phyloP scores from a whole-genome alignment of 2,797 vertebrate genomes.

The Cuculus canorus region DNA sequence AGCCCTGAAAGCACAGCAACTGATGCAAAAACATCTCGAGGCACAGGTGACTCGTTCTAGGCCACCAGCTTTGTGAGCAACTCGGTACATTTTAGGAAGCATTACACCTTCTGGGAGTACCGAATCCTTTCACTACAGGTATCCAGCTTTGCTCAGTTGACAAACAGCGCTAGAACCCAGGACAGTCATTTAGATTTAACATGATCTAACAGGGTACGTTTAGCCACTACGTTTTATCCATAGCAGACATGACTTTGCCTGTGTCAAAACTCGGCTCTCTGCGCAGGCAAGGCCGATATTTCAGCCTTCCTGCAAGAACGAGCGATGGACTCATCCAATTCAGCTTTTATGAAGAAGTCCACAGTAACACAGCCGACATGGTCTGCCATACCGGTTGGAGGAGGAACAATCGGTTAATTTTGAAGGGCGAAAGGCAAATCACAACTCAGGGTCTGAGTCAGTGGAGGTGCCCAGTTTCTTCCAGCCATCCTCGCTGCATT shows the following conservation, averaged over 20 bases:
- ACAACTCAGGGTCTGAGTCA: slow-evolving; percentile 45
- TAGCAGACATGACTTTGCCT: slow-evolving; percentile 56
- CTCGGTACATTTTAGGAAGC: not conserved
- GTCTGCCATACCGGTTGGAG: slow-evolving; percentile 63
- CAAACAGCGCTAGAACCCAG: slow-evolving; percentile 60
- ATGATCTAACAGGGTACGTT: slow-evolving; percentile 53
- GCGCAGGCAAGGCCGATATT: slow-evolving; percentile 64
- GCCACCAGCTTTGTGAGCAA: not conserved
- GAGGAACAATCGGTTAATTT: slow-evolving; percentile 57
- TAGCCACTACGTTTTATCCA: slow-evolving; percentile 35
- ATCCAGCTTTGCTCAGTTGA: slow-evolving; percentile 67
- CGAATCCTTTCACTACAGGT: slow-evolving; percentile 55
- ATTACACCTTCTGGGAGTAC: slow-evolving; percentile 24
- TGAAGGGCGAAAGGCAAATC: slow-evolving; percentile 59
- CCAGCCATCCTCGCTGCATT: slow-evolving; percentile 55
- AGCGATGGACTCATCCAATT: slow-evolving; percentile 70
- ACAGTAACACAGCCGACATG: slow-evolving; percentile 67
- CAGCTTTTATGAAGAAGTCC: slow-evolving; percentile 70
- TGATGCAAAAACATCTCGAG: not conserved
- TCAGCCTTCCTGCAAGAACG: slow-evolving; percentile 67
- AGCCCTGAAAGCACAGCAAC: slow-evolving; percentile 47
- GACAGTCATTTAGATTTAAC: not conserved
- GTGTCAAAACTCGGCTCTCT: slow-evolving; percentile 61
- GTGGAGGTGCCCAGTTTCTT: slow-evolving; percentile 57
- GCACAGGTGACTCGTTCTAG: not conserved